These are phyloP conservation scores for Polymixis lichenea DNA, from an alignment of 2,888 invertebrate genomes.

Conservation along the genomic window DNA sequence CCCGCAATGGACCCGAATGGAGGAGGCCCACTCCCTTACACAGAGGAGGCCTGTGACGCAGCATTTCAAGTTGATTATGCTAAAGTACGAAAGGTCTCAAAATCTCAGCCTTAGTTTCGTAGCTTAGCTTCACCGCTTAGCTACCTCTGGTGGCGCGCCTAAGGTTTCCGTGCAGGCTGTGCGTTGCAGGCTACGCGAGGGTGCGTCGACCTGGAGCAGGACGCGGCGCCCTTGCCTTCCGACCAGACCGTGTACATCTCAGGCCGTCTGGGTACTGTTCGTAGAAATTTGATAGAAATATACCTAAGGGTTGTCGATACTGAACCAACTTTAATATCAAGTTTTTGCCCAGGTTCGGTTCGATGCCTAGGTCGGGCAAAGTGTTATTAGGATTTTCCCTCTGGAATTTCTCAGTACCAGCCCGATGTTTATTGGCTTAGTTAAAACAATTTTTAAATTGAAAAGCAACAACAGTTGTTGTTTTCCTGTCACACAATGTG, in stretches of 20 bases:
- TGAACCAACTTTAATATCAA: background rate
- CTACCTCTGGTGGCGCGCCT: background rate
- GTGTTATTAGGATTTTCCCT: no score
- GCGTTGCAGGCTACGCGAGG: slow-evolving; percentile 42
- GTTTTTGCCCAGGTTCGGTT: no score
- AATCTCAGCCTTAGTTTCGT: background rate
- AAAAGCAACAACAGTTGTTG: background rate
- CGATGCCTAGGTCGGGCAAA: no score
- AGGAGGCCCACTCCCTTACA: no score
- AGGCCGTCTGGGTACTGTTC: slow-evolving; percentile 32
- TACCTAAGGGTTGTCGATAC: background rate
- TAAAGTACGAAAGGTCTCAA: background rate
- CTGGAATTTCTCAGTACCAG: no score
- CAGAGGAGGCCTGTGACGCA: no score
- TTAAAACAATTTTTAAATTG: background rate
- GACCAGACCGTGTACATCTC: slow-evolving; percentile 45
- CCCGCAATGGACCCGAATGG: no score
- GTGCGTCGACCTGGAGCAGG: slow-evolving; percentile 49
- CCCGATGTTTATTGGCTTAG: no score
- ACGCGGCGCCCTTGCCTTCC: slow-evolving; percentile 61
- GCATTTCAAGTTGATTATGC: no score
- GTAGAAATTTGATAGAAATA: background rate
- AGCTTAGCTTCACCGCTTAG: background rate
- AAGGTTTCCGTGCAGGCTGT: slow-evolving; percentile 51
- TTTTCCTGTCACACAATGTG: slow-evolving; percentile 24